Evolutionary conservation across 2,888 invertebrate genomes (phyloP), one percentile per base, ranked within the genome.

Genomic region (Pseudococcus jackbeardsleyi): DNA sequence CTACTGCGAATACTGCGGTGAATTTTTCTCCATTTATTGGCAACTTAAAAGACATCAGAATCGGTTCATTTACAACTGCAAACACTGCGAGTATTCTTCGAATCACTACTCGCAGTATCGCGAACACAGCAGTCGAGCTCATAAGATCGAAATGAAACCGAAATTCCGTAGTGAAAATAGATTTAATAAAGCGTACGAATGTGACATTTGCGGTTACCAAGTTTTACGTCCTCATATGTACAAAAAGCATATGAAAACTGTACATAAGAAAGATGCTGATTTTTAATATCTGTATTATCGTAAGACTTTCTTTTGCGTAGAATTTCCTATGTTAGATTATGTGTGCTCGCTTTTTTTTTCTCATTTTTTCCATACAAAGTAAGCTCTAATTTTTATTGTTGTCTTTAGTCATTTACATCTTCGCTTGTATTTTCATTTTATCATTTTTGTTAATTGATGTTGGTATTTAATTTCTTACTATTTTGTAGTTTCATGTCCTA

Each of bases 131-230:
- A 46, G 79, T 19, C 26, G 79, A 82, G 79, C 46, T 12, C 84
- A 85, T 59, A 50, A 85, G 54, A 33, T 85, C 17, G 8, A 50
- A 26, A 50, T 85, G 39, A 85, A 85, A 39, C 84, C 84, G 5
- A 85, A 85, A 9, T 54, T 54, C 39, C 50, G 26, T 19, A 54
- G 50, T 39, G 26, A 59, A 59, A 85, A 85, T 85, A 17, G 26
- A 17, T 85, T 26, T 39, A 3, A n/a, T 54, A 85, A 59, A 59
- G 59, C 26, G 11, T 85, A 33, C 54, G 84, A 54, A 85, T 54
- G 84, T 39, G 84, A 85, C 17, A 50, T 85, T 85, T 85, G 84
- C 33, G 84, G 84, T 85, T 85, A 85, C 84, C 84, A 85, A 46
- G 59, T 85, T 46, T 46, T 85, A 85, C 59, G 84, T 54, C 84